A percentile compares a stretch with the other conserved stretches of the same genome.
These are phyloP conservation scores for Diloba caeruleocephala DNA, from an alignment of 2,888 invertebrate genomes.

Conservation along the genomic window DNA sequence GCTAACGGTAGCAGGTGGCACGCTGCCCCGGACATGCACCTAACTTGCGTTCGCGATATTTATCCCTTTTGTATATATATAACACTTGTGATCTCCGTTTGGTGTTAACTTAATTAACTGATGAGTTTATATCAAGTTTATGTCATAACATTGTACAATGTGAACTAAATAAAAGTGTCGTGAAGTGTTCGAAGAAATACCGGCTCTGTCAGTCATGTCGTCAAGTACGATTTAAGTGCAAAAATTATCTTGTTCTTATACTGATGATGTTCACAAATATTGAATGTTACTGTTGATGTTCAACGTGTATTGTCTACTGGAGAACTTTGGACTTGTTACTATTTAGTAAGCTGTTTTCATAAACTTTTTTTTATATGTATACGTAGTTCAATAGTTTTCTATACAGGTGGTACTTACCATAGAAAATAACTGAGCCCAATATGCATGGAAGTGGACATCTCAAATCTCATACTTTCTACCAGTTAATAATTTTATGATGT, in stretches of 20 bases:
- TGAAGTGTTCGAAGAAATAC: conserved; percentile 82
- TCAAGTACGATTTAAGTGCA: conserved; percentile 83
- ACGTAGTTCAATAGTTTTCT: conserved; percentile 9
- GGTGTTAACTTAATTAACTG: conserved; percentile 57
- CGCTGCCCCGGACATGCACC: conserved; percentile 64
- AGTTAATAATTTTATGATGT: conserved; percentile 41
- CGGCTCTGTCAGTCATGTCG: conserved; percentile 76
- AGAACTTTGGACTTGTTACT: conserved; percentile 54
- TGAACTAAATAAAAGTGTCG: conserved; percentile 76
- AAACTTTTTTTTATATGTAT: conserved; percentile 33
- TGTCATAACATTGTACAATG: conserved; percentile 65
- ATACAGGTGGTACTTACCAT: conserved; percentile 19
- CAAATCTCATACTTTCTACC: conserved; percentile 9
- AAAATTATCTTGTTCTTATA: conserved; percentile 73
- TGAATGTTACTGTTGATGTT: conserved; percentile 72
- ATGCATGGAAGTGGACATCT: conserved; percentile 16
- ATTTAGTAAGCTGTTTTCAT: conserved; percentile 62
- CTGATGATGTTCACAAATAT: conserved; percentile 73
- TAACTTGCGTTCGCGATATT: conserved; percentile 81
- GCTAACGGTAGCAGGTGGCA: conserved; percentile 82
- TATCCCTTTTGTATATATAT: conserved; percentile 81
- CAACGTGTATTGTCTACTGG: conserved; percentile 60
- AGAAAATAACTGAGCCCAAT: conserved; percentile 8
- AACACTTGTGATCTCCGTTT: conserved; percentile 69
- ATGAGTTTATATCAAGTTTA: conserved; percentile 56